Evolutionary conservation across 2,888 invertebrate genomes (phyloP).

Genomic region (Margaritifera margaritifera): DNA sequence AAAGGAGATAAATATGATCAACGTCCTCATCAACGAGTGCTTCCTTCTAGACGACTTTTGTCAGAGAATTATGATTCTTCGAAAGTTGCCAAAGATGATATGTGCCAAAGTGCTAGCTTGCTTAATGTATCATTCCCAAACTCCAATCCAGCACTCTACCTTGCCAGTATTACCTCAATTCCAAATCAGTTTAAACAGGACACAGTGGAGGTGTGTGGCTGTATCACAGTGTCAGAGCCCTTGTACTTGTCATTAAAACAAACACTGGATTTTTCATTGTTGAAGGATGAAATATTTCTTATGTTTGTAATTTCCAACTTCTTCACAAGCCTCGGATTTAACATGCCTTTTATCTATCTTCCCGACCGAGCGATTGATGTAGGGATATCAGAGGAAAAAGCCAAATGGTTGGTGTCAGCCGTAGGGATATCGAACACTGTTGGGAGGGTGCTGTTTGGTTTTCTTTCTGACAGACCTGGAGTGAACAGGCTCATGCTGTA

Average conservation of each 20-base stretch:
- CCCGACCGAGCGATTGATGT: conserved; percentile 79
- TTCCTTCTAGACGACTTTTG: conserved; percentile 19
- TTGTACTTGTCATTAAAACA: conserved; percentile 58
- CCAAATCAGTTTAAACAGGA: conserved; percentile 45
- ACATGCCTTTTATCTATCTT: conserved; percentile 93
- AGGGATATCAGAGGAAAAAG: conserved; percentile 68
- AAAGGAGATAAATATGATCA: conserved; percentile 6
- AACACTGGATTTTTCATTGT: conserved; percentile 89
- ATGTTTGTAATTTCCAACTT: conserved; percentile 91
- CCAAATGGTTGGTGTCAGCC: conserved; percentile 84
- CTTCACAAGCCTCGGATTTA: conserved; percentile 92
- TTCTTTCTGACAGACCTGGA: conserved; percentile 75
- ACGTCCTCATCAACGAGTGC: too few species aligned
- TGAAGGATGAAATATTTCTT: conserved; percentile 90
- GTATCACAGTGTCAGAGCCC: conserved; percentile 42
- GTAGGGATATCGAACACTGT: conserved; percentile 95
- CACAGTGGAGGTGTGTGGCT: conserved; percentile 60
- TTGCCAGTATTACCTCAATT: conserved; percentile 68
- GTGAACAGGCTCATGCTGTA: conserved; percentile 93
- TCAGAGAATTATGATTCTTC: conserved; percentile 25
- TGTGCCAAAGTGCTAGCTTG: conserved; percentile 89
- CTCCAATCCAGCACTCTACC: conserved; percentile 69
- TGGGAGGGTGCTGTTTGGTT: conserved; percentile 83
- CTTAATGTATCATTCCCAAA: conserved; percentile 75
- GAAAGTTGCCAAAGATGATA: conserved; percentile 77